Evolutionary conservation across 35 echinoderm and acorn worm species (phyloP).

Genomic region (Lytechinus variegatus): DNA sequence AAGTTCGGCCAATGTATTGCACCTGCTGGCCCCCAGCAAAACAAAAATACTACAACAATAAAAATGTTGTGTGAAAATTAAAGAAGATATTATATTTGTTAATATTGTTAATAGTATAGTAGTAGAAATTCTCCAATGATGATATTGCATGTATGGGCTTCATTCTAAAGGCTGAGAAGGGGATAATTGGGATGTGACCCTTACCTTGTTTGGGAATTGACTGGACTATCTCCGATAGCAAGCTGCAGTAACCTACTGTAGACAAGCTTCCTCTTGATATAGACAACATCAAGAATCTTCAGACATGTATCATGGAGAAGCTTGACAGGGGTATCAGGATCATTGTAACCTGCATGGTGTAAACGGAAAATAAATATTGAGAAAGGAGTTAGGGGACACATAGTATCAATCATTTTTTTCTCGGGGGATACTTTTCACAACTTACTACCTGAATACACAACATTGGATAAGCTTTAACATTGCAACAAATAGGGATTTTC

Average conservation of each 20-base stretch:
- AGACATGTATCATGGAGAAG: slow-evolving; percentile 65
- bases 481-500: too few relatives aligned
- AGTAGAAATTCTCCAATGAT: too few relatives aligned
- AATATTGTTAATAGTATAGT: too few relatives aligned
- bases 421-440: too few relatives aligned
- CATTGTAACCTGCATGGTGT: slow-evolving; percentile 62
- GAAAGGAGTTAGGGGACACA: not conserved
- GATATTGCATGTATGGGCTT: too few relatives aligned
- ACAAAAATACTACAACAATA: too few relatives aligned
- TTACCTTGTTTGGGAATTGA: slow-evolving; percentile 48
- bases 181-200: not conserved
- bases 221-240: slow-evolving; percentile 46
- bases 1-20: too few relatives aligned
- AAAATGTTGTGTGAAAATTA: too few relatives aligned
- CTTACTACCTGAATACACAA: too few relatives aligned
- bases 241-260: slow-evolving; percentile 63
- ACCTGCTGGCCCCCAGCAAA: too few relatives aligned
- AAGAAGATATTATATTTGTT: too few relatives aligned
- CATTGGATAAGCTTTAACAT: too few relatives aligned
- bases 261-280: slow-evolving; percentile 52
- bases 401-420: not conserved
- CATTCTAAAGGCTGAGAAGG: not conserved
- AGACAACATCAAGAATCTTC: slow-evolving; percentile 66
- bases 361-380: not conserved
- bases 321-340: slow-evolving; percentile 44